Base-by-base conservation (phyloP, 2,888 invertebrate species). In the Polyommatus icarus region DNA sequence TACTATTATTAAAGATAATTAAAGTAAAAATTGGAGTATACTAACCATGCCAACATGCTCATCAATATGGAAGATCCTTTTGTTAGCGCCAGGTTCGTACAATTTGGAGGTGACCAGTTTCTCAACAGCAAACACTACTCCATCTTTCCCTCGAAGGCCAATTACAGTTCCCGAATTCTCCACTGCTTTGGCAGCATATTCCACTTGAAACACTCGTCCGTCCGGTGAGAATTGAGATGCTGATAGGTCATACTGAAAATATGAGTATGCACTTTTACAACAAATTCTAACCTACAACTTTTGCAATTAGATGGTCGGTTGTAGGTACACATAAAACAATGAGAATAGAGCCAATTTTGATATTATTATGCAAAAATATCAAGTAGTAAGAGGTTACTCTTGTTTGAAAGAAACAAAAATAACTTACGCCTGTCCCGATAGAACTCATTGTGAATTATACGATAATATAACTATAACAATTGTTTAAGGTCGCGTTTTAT, bases 221-320 rank as follows among this genome's bases (percentile, higher is more conserved):
- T 99, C 99, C 3, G 99, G 99, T 2, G 99, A 99, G 94, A 99
- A 99, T 95, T 99, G 99, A 71, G 99, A 99, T n/a, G 99, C 99
- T 79, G 99, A 99, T 85, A 99, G 95, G 96, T 99, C 99, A 90
- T 99, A 99, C 98, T 99, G 91, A 82, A 76, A 93, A 50, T 78
- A 82, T 83, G 83, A 84, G 71, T 83, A 82, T 76, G 83, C 84
- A 85, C 50, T 77, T 78, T 78, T 79, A 72, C 8, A 24, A 32
- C 32, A 7, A 7, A 46, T n/a, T 18, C 76, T 79, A 82, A 80
- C 79, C 79, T 81, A 24, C 24, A 50, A 78, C 10, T 46, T 8
- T 12, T 15, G 6, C 32, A 24, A 29, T 10, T 46, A 46, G 46
- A 3, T 46, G 8, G 46, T 32, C 15, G 36, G 24, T 59, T 59